These are phyloP conservation scores for Agrochola circellaris DNA, from an alignment of 2,888 invertebrate genomes.

Conservation along the genomic window DNA sequence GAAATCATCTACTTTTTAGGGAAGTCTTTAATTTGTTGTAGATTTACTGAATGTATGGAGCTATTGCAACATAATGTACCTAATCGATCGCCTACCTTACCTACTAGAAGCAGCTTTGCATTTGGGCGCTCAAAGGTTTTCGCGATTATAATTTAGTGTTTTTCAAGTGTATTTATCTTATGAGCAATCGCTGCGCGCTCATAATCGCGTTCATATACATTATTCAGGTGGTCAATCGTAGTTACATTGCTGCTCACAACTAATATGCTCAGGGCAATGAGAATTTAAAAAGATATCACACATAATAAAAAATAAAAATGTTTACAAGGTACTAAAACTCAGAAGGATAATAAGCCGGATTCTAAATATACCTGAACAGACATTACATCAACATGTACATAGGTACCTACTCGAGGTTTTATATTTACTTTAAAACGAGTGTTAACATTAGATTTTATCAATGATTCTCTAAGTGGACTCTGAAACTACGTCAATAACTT, in stretches of 20 bases:
- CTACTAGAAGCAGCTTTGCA: too few species aligned
- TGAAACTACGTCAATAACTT: not conserved
- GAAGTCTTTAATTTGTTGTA: not conserved
- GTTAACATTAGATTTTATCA: slow-evolving; percentile 12
- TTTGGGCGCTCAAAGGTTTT: too few species aligned
- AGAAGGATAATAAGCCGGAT: slow-evolving; percentile 6
- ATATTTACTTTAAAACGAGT: not conserved
- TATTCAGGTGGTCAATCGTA: too few species aligned
- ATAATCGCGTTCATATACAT: too few species aligned
- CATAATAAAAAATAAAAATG: too few species aligned
- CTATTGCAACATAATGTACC: not conserved
- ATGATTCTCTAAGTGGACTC: not conserved
- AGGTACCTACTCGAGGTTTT: not conserved
- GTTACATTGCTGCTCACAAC: not conserved
- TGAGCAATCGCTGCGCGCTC: too few species aligned
- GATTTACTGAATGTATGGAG: not conserved
- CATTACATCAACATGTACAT: not conserved
- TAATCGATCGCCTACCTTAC: too few species aligned
- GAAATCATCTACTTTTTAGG: not conserved
- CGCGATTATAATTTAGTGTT: too few species aligned
- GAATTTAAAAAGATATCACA: not conserved
- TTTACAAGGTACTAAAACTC: not conserved
- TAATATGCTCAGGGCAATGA: not conserved
- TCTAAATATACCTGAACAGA: not conserved
- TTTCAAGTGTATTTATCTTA: too few species aligned